A percentile compares a stretch with the other conserved stretches of the same genome.
These are phyloP conservation scores for Strigamia crassipes DNA, from an alignment of 2,888 invertebrate species.

Conservation along the genomic window DNA sequence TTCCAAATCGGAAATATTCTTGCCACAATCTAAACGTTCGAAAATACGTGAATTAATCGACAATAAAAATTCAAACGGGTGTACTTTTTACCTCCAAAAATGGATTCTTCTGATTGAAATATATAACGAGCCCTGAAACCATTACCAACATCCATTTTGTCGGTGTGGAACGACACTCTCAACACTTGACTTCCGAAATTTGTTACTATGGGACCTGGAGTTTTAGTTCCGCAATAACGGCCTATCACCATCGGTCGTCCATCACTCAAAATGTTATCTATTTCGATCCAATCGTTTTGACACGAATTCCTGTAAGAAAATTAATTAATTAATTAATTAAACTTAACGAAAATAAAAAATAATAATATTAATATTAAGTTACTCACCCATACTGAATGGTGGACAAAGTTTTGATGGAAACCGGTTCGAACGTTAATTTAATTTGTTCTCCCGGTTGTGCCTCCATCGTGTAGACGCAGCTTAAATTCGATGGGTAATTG, in stretches of 20 bases:
- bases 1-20: slow-evolving; percentile 70
- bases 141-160: slow-evolving; percentile 83
- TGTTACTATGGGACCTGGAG: slow-evolving; percentile 94
- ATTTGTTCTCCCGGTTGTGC: slow-evolving; percentile 81
- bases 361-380: no score
- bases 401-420: slow-evolving; percentile 76
- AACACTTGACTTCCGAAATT: slow-evolving; percentile 85
- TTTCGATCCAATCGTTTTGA: slow-evolving; percentile 92
- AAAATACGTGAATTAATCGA: not conserved
- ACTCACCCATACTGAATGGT: slow-evolving; percentile 48
- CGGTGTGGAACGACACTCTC: slow-evolving; percentile 85
- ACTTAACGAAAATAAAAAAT: no score
- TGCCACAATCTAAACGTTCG: slow-evolving; percentile 75
- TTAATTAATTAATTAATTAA: no score
- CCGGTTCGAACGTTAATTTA: slow-evolving; percentile 86
- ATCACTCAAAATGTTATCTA: slow-evolving; percentile 85
- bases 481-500: slow-evolving; percentile 92
- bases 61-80: not conserved
- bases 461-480: slow-evolving; percentile 89
- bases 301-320: slow-evolving; percentile 65
- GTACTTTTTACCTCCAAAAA: slow-evolving; percentile 69
- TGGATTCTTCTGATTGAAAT: slow-evolving; percentile 85
- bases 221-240: slow-evolving; percentile 86
- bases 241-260: slow-evolving; percentile 82
- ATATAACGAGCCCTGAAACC: slow-evolving; percentile 96